A percentile compares a stretch with the other conserved stretches of the same genome.
These are phyloP conservation scores for Drosophila kurseongensis DNA, from an alignment of 1,140 invertebrate genomes.

Conservation along the genomic window DNA sequence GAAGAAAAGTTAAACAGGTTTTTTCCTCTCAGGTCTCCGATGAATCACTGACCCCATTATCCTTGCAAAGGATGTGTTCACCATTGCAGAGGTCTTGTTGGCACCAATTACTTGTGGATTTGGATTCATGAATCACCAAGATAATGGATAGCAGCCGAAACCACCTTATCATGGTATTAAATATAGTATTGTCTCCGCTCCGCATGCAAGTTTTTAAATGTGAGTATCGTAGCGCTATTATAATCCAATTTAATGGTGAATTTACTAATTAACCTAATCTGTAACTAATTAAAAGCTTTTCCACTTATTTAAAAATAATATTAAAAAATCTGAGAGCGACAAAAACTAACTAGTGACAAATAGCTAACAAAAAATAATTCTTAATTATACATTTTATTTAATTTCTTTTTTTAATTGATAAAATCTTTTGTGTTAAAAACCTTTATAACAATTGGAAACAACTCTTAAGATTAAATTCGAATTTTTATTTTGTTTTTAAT, in stretches of 20 bases:
- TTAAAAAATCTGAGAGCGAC: not conserved
- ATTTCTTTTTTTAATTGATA: too few relatives aligned
- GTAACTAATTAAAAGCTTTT: not conserved
- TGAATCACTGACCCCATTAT: slow-evolving; percentile 6
- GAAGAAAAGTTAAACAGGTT: not conserved
- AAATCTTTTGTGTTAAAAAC: too few relatives aligned
- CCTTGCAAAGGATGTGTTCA: slow-evolving; percentile 8
- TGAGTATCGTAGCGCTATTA: not conserved
- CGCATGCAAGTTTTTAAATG: not conserved
- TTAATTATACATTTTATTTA: too few relatives aligned
- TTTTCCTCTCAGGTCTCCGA: not conserved
- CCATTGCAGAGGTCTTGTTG: not conserved
- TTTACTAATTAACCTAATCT: not conserved
- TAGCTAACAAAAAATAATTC: too few relatives aligned
- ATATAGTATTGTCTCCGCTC: not conserved
- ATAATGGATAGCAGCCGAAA: not conserved
- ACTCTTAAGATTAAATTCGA: too few relatives aligned
- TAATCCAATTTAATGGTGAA: not conserved
- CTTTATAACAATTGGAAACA: too few relatives aligned
- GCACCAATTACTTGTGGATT: slow-evolving; percentile 6
- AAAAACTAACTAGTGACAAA: too few relatives aligned
- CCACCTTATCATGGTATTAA: not conserved
- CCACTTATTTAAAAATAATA: not conserved
- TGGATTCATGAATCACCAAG: not conserved
- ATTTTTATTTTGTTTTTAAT: too few relatives aligned